Conservation (phyloP, 2,888 invertebrate species). For the Hirtodrosophila alboralis region DNA sequence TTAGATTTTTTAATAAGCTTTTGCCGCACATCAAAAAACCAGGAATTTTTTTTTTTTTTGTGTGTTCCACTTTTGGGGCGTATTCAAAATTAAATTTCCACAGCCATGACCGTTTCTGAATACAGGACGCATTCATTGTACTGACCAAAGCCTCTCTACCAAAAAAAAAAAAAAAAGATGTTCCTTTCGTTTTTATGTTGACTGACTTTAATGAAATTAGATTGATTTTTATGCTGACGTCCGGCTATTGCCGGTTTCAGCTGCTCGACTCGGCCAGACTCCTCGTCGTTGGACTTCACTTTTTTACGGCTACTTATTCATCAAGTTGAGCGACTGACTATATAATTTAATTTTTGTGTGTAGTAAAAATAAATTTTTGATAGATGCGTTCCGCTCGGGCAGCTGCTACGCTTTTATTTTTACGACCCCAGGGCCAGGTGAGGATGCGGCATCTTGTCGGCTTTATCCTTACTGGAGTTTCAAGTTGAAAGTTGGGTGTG, state of each 20-base stretch:
- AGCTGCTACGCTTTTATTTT: slow-evolving; percentile 37
- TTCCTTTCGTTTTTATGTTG: slow-evolving; percentile 54
- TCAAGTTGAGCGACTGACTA: slow-evolving; percentile 75
- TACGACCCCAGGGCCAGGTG: slow-evolving; percentile 50
- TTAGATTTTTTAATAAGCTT: slow-evolving; percentile 47
- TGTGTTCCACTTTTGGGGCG: slow-evolving; percentile 22
- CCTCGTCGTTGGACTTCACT: slow-evolving; percentile 40
- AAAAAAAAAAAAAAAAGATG: not conserved
- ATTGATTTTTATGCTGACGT: slow-evolving; percentile 73
- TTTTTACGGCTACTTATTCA: slow-evolving; percentile 75
- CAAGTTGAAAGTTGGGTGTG: not conserved
- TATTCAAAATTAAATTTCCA: slow-evolving; percentile 53
- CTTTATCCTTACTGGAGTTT: not conserved
- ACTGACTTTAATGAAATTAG: slow-evolving; percentile 75
- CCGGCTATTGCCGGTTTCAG: slow-evolving; percentile 30
- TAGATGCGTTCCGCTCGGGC: slow-evolving; percentile 56
- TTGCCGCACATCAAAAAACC: slow-evolving; percentile 20
- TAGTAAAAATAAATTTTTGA: slow-evolving; percentile 76
- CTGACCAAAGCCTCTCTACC: slow-evolving; percentile 25
- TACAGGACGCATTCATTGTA: no score
- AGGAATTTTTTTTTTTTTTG: slow-evolving; percentile 9
- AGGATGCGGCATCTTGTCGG: not conserved
- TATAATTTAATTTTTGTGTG: slow-evolving; percentile 76
- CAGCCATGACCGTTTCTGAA: no score
- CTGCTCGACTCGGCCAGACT: slow-evolving; percentile 6